Conservation (phyloP, 53 echinoderm and acorn worm species). For the Arbacia lixula region DNA sequence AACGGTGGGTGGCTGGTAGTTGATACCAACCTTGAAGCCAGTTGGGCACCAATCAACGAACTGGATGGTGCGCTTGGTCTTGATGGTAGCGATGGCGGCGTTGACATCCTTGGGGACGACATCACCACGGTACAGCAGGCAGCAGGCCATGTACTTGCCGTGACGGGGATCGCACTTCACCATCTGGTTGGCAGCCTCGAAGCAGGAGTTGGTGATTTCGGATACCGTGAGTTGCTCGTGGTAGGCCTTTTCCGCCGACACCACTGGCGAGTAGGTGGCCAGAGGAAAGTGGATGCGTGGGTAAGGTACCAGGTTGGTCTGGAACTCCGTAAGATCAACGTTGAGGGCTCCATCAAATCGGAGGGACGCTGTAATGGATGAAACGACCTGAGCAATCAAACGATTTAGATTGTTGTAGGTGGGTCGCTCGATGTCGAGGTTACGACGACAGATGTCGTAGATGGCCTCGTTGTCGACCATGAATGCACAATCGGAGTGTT, state of each 20-base stretch:
- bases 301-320: constrained; percentile 28
- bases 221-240: constrained; percentile 65
- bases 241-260: constrained; percentile 47
- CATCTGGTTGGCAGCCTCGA: constrained; percentile 60
- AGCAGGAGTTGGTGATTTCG: constrained; percentile 59
- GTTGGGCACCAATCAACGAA: constrained; percentile 99
- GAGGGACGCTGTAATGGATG: constrained; percentile 54
- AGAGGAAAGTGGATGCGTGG: constrained; percentile 27
- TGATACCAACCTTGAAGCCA: constrained; percentile 99
- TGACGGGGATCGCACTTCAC: constrained; percentile 72
- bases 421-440: constrained; percentile 74
- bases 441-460: constrained; percentile 74
- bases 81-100: constrained; percentile 79
- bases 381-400: constrained; percentile 59
- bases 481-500: constrained; percentile 78
- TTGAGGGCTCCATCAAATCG: constrained; percentile 30
- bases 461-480: constrained; percentile 86
- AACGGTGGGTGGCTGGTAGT: constrained; percentile 97
- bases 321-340: constrained; percentile 6
- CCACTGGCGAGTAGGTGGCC: constrained; percentile 25
- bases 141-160: constrained; percentile 96
- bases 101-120: constrained; percentile 90
- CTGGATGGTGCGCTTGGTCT: constrained; percentile 77
- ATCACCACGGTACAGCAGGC: constrained; percentile 85
- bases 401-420: constrained; percentile 72